Base-by-base conservation (phyloP, 2,888 invertebrate species). In the Leucophenga maculata region DNA sequence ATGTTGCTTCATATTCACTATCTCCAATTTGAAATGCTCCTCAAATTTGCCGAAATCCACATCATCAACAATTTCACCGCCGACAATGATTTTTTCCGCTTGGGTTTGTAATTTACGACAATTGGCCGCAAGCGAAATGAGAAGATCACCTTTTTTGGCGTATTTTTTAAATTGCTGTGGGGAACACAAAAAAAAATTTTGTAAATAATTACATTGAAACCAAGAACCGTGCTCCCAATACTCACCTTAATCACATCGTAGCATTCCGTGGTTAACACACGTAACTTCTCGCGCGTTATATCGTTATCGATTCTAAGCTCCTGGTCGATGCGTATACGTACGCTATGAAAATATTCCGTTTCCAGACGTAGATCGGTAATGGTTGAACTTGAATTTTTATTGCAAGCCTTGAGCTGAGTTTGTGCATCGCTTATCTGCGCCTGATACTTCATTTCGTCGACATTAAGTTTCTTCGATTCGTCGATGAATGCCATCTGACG, bases 21-120 rank as follows among this genome's bases (percentile, higher is more conserved):
- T 70, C 14, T 77, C 39, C 6, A 87, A 67, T 13, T 74, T 70
- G 3, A 85, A 78, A 3, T 72, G 22, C 0, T 79, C 76, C 31
- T 65, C 48, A 0, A 73, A 50, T 0, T 59, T 26, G 14, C 55
- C 74, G 52, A 73, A 65, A 14, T 77, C 73, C 3, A 71, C 57
- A 3, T 75, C 67, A 3, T 75, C 70, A 1, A 68, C 26, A 8
- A 82, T 70, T 13, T 83, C 78, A 4, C 77, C 77, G 65, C 80
- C 83, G 0, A 86, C 69, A 6, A 80, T 71, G 3, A 88, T 77
- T 44, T 88, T 88, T 66, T 88, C 88, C 2, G 84, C 77, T 72
- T 88, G 83, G 0, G 88, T 88, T 72, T 86, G 85, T 4, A 86
- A 76, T 68, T 88, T 88, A 9, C 86, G 73, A 20, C 88, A 88